phyloP scores from a whole-genome alignment of 2,888 invertebrate species.

The Caenorhabditis zanzibari region DNA sequence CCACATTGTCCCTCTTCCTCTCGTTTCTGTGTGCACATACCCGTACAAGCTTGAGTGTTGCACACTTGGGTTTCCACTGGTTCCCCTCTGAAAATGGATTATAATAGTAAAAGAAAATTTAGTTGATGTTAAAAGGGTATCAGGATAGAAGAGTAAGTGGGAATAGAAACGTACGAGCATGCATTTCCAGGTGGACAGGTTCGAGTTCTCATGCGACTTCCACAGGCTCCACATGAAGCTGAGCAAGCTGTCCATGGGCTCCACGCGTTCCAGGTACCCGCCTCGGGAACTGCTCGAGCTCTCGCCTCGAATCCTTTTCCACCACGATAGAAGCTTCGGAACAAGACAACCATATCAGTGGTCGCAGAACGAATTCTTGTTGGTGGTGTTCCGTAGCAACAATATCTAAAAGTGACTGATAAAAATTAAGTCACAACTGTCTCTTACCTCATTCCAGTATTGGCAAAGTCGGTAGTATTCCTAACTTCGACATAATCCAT shows the following conservation, averaged over 20 bases:
- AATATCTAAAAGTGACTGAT: constrained; percentile 79
- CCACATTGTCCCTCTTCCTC: constrained; percentile 80
- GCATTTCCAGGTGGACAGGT: constrained; percentile 78
- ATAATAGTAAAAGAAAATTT: background rate
- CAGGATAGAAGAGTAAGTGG: background rate
- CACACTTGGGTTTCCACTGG: constrained; percentile 81
- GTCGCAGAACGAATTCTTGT: constrained; percentile 82
- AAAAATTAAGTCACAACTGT: background rate
- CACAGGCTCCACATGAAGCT: constrained; percentile 83
- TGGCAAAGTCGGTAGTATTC: constrained; percentile 83
- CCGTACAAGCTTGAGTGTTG: constrained; percentile 81
- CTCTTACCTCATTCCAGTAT: constrained; percentile 83
- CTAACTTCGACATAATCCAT: constrained; percentile 84
- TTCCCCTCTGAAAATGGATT: constrained; percentile 79
- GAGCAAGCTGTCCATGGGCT: constrained; percentile 80
- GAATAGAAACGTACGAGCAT: constrained; percentile 75
- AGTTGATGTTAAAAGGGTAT: background rate
- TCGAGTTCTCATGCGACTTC: constrained; percentile 78
- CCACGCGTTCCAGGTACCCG: constrained; percentile 78
- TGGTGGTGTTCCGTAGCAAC: constrained; percentile 83
- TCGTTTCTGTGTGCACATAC: constrained; percentile 79
- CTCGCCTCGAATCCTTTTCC: constrained; percentile 83
- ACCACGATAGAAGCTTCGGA: constrained; percentile 83
- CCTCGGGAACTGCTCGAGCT: constrained; percentile 77
- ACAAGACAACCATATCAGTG: constrained; percentile 82